A percentile compares a stretch with the other conserved stretches of the same genome.
Evolutionary conservation across 2,797 vertebrate genomes (phyloP).

Genomic region (Spinibarbus caldwelli): DNA sequence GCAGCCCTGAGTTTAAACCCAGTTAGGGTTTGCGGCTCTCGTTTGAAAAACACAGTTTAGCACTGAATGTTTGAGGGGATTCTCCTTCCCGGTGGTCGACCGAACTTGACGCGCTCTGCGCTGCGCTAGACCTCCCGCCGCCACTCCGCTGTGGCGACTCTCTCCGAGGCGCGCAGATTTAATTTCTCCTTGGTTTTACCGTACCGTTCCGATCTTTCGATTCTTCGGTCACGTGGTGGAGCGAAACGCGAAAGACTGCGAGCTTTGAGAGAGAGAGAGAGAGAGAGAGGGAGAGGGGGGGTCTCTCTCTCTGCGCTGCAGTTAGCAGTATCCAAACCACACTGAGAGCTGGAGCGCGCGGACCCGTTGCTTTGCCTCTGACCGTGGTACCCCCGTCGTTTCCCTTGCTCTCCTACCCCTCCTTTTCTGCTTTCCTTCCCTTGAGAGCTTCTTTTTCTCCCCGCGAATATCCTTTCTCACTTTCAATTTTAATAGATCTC

Average conservation of each 20-base stretch:
- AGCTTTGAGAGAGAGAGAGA: constrained; percentile 63
- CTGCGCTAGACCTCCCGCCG: constrained; percentile 17
- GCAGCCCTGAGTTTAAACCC: not conserved
- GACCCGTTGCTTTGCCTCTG: constrained; percentile 48
- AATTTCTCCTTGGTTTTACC: constrained; percentile 72
- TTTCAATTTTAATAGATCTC: constrained; percentile 44
- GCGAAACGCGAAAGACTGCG: constrained; percentile 69
- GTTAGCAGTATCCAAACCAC: constrained; percentile 63
- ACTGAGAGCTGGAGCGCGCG: constrained; percentile 47
- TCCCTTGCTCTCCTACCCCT: constrained; percentile 56
- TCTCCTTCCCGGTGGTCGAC: not conserved
- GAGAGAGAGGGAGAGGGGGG: constrained; percentile 75
- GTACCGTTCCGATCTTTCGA: constrained; percentile 77
- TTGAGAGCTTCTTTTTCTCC: constrained; percentile 27
- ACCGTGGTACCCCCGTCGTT: constrained; percentile 60
- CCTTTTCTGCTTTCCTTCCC: constrained; percentile 61
- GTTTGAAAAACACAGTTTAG: not conserved
- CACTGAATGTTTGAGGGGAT: not conserved
- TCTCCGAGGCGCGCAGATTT: constrained; percentile 70
- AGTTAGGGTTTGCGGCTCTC: not conserved
- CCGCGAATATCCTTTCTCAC: constrained; percentile 8
- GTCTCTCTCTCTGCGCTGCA: constrained; percentile 76
- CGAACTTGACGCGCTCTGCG: constrained; percentile 2
- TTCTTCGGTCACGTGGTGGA: constrained; percentile 90
- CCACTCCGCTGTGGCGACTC: constrained; percentile 61